phyloP scores from a whole-genome alignment of 2,888 invertebrate genomes.

The Gonocerus acuteangulatus region DNA sequence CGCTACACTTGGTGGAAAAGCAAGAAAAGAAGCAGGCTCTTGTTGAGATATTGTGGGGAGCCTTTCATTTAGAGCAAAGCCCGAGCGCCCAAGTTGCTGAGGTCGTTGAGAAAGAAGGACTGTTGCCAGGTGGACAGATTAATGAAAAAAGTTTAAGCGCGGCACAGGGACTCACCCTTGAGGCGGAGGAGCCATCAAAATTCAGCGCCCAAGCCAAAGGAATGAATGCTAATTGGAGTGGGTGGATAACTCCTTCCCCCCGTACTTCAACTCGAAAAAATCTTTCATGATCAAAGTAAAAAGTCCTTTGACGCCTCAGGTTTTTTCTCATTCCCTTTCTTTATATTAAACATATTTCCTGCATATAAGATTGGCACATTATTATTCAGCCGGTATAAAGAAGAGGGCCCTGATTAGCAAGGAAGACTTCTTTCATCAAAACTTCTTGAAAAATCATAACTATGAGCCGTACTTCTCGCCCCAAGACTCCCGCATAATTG shows the following conservation, averaged over 20 bases:
- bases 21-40: too few species aligned
- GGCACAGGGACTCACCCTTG: slow-evolving; percentile 13
- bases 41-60: too few species aligned
- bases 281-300: slow-evolving; percentile 37
- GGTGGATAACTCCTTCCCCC: not conserved
- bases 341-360: slow-evolving; percentile 33
- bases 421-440: slow-evolving; percentile 19
- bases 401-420: slow-evolving; percentile 28
- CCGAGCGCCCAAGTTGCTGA: too few species aligned
- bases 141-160: slow-evolving; percentile 35
- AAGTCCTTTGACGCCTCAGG: slow-evolving; percentile 18
- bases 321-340: slow-evolving; percentile 23
- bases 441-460: slow-evolving; percentile 28
- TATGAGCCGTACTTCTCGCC: not conserved
- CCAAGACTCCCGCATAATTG: slow-evolving; percentile 13
- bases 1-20: too few species aligned
- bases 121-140: slow-evolving; percentile 28
- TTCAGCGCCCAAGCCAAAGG: slow-evolving; percentile 29
- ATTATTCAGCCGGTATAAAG: slow-evolving; percentile 23
- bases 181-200: slow-evolving; percentile 30
- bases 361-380: slow-evolving; percentile 33
- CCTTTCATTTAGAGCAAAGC: too few species aligned
- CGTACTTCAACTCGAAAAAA: slow-evolving; percentile 27
- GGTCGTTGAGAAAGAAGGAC: not conserved
- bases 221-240: slow-evolving; percentile 34